Base-by-base conservation (phyloP, 2,888 invertebrate species). In the Apantesis nais region DNA sequence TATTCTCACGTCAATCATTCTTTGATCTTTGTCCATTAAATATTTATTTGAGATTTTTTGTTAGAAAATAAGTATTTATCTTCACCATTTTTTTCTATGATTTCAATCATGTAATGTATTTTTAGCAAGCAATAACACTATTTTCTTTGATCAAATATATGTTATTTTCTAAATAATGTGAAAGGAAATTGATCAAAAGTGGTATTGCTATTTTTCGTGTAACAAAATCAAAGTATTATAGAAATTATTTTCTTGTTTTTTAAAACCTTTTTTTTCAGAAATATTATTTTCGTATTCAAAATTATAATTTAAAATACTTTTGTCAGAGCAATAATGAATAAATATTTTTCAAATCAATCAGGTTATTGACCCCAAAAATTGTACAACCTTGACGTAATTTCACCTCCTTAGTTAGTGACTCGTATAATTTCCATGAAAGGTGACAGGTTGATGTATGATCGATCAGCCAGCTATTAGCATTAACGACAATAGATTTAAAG, bases 381-480 rank as follows among this genome's bases (percentile, higher is more conserved):
- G 37, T 60, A 25, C 22, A 58, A 34, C 19, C 66, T 25, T 48
- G 60, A 60, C 67, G 29, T 63, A 60, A 61, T 48, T 55, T 60
- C 22, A 55, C 58, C 39, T 68, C 41, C 48, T 29, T 67, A 52
- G 55, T 62, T 41, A 60, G 39, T 62, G 65, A 68, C 64, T 62
- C 62, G 41, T 22, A 52, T 65, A 66, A 68, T 68, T 62, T 68
- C 61, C 68, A 67, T 68, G 52, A 62, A 71, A 61, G 62, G 37
- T 64, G 71, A 67, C 67, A 64, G 64, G 67, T 31, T 34, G 52
- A 29, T 52, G 48, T 31, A 63, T 70, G 72, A 79, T 81, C 77
- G 68, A 77, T 81, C 73, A 74, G 65, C 70, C 69, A 65, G 37
- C 66, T 73, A 70, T 74, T 78, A 74, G 60, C 61, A 73, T 75